Conservation (phyloP, 2,888 invertebrate genomes). For the Dryocosmus kuriphilus region DNA sequence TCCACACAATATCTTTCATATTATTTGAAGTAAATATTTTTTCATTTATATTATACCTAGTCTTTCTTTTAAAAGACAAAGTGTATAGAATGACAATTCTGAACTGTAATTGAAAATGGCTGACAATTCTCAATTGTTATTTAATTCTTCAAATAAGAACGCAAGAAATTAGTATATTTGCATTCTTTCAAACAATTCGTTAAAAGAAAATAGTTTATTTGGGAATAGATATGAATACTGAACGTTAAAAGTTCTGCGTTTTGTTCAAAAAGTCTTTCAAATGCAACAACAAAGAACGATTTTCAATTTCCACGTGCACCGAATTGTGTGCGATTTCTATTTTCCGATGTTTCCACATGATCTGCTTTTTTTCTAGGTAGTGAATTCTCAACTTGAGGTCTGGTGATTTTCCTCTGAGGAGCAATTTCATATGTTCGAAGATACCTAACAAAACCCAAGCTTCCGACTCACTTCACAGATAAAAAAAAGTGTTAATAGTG, state of each 20-base stretch:
- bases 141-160: too few relatives aligned
- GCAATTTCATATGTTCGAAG: background rate
- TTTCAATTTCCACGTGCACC: conserved; percentile 18
- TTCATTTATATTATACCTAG: too few relatives aligned
- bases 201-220: background rate
- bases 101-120: background rate
- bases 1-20: too few relatives aligned
- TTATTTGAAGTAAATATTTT: too few relatives aligned
- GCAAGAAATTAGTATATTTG: too few relatives aligned
- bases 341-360: conserved; percentile 11
- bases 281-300: background rate
- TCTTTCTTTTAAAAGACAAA: too few relatives aligned
- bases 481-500: too few relatives aligned
- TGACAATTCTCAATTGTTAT: too few relatives aligned
- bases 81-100: background rate
- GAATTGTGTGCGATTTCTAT: background rate
- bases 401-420: conserved; percentile 20
- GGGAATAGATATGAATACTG: background rate
- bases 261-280: conserved; percentile 1
- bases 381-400: conserved; percentile 24
- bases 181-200: too few relatives aligned
- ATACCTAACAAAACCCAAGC: background rate
- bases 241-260: background rate
- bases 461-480: too few relatives aligned
- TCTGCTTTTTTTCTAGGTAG: conserved; percentile 17